Conservation (phyloP, 2,113 vertebrate genomes). For the Irena cyanogastra region DNA sequence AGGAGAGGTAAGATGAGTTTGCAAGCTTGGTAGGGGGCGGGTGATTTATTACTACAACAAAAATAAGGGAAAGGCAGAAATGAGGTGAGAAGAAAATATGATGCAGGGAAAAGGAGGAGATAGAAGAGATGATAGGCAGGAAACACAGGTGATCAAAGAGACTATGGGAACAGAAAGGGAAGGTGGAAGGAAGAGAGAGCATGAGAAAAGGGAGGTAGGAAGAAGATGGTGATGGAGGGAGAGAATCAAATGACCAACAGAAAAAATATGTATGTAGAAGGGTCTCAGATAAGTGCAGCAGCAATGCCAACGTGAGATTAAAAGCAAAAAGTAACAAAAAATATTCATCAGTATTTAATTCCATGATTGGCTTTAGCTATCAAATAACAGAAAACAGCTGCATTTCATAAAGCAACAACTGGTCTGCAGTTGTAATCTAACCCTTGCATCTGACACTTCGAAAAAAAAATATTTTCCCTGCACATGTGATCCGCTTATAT, state of each 20-base stretch:
- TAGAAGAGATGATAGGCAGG: background rate
- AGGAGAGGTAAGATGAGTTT: background rate
- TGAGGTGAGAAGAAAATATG: background rate
- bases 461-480: background rate
- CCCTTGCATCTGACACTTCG: conserved; percentile 57
- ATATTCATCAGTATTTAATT: conserved; percentile 52
- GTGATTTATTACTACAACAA: background rate
- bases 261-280: background rate
- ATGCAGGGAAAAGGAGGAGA: background rate
- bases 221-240: background rate
- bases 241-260: background rate
- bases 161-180: background rate
- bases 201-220: background rate
- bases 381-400: conserved; percentile 73
- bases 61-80: background rate
- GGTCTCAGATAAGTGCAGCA: background rate
- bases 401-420: conserved; percentile 67
- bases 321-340: conserved; percentile 43
- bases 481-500: conserved; percentile 1
- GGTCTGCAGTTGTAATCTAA: conserved; percentile 55
- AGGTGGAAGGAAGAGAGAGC: background rate
- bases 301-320: conserved; percentile 9
- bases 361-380: conserved; percentile 64
- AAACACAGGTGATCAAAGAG: background rate
- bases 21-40: background rate